phyloP scores from a whole-genome alignment of 30 jellyfish, hydroid and myxozoan species.

The Chironex yamaguchii region DNA sequence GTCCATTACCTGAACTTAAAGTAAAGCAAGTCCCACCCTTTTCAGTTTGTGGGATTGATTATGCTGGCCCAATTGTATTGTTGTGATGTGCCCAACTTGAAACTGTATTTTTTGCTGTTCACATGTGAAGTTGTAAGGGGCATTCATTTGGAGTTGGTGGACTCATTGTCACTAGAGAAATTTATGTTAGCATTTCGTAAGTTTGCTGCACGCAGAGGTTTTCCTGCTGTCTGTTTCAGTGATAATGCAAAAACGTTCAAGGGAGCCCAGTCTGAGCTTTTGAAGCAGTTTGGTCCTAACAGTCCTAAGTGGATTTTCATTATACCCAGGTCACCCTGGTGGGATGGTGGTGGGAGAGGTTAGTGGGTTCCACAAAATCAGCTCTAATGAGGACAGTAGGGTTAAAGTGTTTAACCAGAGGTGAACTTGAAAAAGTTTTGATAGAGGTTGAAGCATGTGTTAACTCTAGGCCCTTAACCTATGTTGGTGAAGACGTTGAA shows the following conservation, averaged over 20 bases:
- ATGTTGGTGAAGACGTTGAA: neutral
- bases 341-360: neutral
- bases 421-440: neutral
- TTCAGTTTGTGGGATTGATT: neutral
- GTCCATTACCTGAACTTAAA: slow-evolving; percentile 48
- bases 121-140: slow-evolving; percentile 50
- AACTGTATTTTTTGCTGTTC: slow-evolving; percentile 30
- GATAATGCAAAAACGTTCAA: slow-evolving; percentile 39
- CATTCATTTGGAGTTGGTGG: slow-evolving; percentile 4
- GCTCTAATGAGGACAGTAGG: neutral
- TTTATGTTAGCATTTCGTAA: slow-evolving; percentile 20
- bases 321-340: neutral
- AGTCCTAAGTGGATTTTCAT: neutral
- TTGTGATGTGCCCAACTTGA: neutral
- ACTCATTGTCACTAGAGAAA: slow-evolving; percentile 24
- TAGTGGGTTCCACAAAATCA: neutral
- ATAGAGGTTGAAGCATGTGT: neutral
- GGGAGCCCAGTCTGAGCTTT: slow-evolving; percentile 43
- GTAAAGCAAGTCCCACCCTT: slow-evolving; percentile 22
- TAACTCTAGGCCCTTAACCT: neutral
- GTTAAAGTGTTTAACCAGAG: neutral
- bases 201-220: slow-evolving; percentile 37
- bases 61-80: slow-evolving; percentile 19
- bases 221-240: slow-evolving; percentile 26
- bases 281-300: slow-evolving; percentile 16